Base-by-base conservation (phyloP, 1,140 invertebrate genomes). In the Apis laboriosa region DNA sequence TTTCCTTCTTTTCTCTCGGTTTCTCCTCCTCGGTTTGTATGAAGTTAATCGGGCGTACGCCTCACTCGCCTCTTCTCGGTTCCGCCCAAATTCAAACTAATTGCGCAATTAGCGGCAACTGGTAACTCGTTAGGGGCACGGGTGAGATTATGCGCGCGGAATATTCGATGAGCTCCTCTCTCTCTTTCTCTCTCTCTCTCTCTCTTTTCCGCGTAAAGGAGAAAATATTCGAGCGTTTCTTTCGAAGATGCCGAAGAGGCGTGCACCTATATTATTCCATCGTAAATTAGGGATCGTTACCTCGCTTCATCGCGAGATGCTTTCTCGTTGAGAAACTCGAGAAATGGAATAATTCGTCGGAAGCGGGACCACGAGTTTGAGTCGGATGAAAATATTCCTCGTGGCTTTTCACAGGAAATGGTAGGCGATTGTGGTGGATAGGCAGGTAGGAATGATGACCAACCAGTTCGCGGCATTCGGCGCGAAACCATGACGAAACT, bases 1-100 rank as follows among this genome's bases (percentile, higher is more conserved):
- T 1, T 34, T 19, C 34, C 11, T 34, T 61, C 49, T 82, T 75
- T 64, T 28, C 34, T n/a, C 61, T 70, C 58, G 28, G 43, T 75
- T 68, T 80, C 78, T 82, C 79, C 53, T 84, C 24, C 70, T 43
- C 56, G 74, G 67, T 63, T 58, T 78, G 34, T 81, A 85, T 76
- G 79, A 77, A 82, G 80, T 83, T 83, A 78, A 78, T 67, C 75
- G 75, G 86, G 71, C 68, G n/a, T 64, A 56, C 61, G 63, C 68
- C 53, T 56, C 68, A 58, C 73, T 72, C 17, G 13, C 21, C 64
- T 28, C 72, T 67, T 12, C 74, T 43, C 64, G 77, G 86, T 88
- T 84, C 79, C 87, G 86, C 84, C 86, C 86, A 87, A 88, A 85
- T 87, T 87, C 83, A 85, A 71, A 80, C 75, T 88, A 85, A 87